Percentiles rank a stretch among this genome's conserved stretches.
Evolutionary conservation across 2,888 invertebrate genomes (phyloP).

Genomic region (Sympetrum striolatum): DNA sequence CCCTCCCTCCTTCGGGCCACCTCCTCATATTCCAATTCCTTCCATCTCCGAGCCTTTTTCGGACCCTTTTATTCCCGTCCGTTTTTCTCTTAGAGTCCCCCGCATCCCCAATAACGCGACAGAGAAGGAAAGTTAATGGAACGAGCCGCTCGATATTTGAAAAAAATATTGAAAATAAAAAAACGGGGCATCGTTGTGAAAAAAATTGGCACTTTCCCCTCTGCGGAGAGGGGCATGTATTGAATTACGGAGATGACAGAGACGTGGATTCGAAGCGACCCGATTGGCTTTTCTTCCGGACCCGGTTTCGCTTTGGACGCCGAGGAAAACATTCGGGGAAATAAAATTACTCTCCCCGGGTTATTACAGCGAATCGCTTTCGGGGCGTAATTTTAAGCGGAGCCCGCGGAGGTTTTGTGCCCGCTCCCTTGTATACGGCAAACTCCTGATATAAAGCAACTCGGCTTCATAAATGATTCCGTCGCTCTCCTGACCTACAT

Average conservation of each 20-base stretch:
- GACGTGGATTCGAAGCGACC: neutral
- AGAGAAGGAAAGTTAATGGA: neutral
- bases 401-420: too few species aligned
- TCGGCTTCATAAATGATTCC: too few species aligned
- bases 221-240: neutral
- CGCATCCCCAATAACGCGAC: constrained; percentile 22
- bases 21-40: constrained; percentile 19
- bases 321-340: too few species aligned
- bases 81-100: neutral
- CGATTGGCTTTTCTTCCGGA: neutral
- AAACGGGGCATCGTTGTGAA: too few species aligned
- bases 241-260: neutral
- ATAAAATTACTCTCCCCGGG: too few species aligned
- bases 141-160: neutral
- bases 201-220: neutral
- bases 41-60: neutral
- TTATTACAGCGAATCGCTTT: too few species aligned
- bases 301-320: too few species aligned
- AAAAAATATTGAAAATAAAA: neutral
- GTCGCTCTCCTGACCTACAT: too few species aligned
- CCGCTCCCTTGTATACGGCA: too few species aligned
- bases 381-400: too few species aligned
- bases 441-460: too few species aligned
- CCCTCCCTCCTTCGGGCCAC: neutral
- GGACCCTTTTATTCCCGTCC: neutral